These are phyloP conservation scores for Aphrophora alni DNA, from an alignment of 2,888 invertebrate species.

Conservation along the genomic window DNA sequence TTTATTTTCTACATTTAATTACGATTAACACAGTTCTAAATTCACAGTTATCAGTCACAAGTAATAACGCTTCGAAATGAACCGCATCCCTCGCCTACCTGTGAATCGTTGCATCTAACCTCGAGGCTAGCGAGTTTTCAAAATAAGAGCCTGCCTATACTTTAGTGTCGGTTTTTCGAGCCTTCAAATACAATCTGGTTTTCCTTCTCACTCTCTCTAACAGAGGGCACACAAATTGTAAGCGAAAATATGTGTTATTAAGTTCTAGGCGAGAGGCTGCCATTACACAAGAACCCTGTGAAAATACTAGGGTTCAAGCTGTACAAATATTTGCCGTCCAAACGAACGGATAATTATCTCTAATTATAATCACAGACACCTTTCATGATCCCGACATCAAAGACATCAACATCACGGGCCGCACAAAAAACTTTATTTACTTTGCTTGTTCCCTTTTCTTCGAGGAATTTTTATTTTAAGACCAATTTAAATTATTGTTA, in stretches of 20 bases:
- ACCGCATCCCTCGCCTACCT: conserved; percentile 12
- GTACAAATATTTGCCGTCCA: conserved; percentile 40
- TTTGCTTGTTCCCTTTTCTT: not conserved
- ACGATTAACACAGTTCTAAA: too few relatives aligned
- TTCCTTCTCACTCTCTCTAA: conserved; percentile 32
- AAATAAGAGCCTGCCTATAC: conserved; percentile 36
- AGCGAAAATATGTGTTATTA: conserved; percentile 42
- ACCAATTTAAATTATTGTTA: not conserved
- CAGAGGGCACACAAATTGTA: conserved; percentile 37
- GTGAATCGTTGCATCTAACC: conserved; percentile 27
- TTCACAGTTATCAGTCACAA: too few relatives aligned
- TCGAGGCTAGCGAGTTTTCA: conserved; percentile 36
- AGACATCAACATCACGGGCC: conserved; percentile 22
- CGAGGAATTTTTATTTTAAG: not conserved
- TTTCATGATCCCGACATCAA: not conserved
- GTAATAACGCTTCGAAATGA: too few relatives aligned
- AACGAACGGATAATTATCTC: conserved; percentile 23
- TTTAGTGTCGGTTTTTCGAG: conserved; percentile 42
- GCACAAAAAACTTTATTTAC: not conserved
- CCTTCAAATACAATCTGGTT: conserved; percentile 39
- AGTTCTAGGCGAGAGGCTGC: conserved; percentile 26
- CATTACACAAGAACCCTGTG: conserved; percentile 22
- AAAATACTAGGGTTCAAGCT: conserved; percentile 24
- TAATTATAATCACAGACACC: conserved; percentile 32
- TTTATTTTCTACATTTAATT: too few relatives aligned